A percentile compares a stretch with the other conserved stretches of the same genome.
Evolutionary conservation across 2,113 vertebrate genomes (phyloP).

Genomic region (Erinaceus europaeus): DNA sequence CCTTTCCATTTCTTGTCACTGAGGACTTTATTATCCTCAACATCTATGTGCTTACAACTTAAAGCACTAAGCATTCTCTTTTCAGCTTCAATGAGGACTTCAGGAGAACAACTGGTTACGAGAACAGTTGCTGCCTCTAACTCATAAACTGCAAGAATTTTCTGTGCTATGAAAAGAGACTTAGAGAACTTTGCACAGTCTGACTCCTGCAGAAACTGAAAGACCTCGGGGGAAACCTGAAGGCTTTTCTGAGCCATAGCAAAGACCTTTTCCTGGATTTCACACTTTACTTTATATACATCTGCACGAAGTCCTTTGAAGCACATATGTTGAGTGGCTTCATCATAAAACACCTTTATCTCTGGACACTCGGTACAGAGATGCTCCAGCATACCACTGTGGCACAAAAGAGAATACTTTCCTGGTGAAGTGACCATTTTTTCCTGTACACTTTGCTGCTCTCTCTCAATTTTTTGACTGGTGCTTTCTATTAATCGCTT

Average conservation of each 20-base stretch:
- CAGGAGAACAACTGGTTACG: constrained; percentile 76
- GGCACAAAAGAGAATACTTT: constrained; percentile 79
- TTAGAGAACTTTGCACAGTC: constrained; percentile 77
- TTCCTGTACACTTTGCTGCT: constrained; percentile 74
- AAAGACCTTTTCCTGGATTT: constrained; percentile 75
- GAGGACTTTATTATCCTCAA: constrained; percentile 79
- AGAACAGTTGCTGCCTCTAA: constrained; percentile 68
- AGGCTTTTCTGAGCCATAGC: constrained; percentile 73
- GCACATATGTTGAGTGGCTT: constrained; percentile 58
- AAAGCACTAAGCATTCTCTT: constrained; percentile 78
- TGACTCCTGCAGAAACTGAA: constrained; percentile 79
- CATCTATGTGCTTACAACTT: constrained; percentile 61
- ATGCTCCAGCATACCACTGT: constrained; percentile 69
- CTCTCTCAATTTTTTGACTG: constrained; percentile 75
- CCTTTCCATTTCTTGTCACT: constrained; percentile 79
- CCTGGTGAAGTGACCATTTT: constrained; percentile 71
- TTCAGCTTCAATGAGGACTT: constrained; percentile 81
- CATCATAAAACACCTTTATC: constrained; percentile 77
- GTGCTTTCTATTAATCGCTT: constrained; percentile 72
- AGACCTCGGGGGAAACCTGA: constrained; percentile 69
- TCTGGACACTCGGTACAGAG: constrained; percentile 74
- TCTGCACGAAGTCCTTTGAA: constrained; percentile 83
- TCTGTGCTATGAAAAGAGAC: constrained; percentile 79
- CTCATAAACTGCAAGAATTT: constrained; percentile 82
- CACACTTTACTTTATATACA: constrained; percentile 80